Evolutionary conservation across 2,113 vertebrate species (phyloP), one percentile per base, ranked within the genome.

Genomic region (Capreolus pygargus): DNA sequence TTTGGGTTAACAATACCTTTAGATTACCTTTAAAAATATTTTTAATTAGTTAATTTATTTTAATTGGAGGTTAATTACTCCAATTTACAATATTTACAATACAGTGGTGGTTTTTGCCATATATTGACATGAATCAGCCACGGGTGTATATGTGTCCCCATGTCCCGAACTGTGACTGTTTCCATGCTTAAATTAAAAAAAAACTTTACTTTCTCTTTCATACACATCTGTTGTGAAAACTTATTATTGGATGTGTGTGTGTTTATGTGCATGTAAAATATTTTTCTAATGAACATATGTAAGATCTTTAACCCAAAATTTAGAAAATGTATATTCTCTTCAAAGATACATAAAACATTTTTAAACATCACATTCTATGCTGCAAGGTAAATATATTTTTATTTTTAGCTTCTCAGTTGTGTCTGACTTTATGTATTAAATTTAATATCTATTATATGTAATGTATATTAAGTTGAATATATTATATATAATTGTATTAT

Each of bases 81-180:
- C 19, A 70, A 36, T 36, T 70, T 70, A n/a, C 36, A 21, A 70
- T 36, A 17, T 70, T 36, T 70, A 70, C n/a, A 36, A 11, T 67
- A 70, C 36, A 1, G 0, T 36, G 64, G n/a, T 36, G n/a, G n/a
- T 5, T n/a, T 36, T 70, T 70, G n/a, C n/a, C 64, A 70, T 70
- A 70, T n/a, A 36, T 70, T 70, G n/a, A 70, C n/a, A 70, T 36
- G 64, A 36, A 70, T 70, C n/a, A 70, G 8, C n/a, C n/a, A 70
- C 0, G 0, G 8, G n/a, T 36, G 4, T 67, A 21, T 9, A 36
- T 70, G n/a, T 70, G 64, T 36, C 64, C n/a, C 17, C 4, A 0
- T 4, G 0, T 70, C n/a, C 4, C 4, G 21, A 21, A 36, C n/a
- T 27, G 83, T 67, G 50, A 28, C 15, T 28, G n/a, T 91, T 76